Evolutionary conservation across 2,888 invertebrate species (phyloP).

Genomic region (Netelia inedita): DNA sequence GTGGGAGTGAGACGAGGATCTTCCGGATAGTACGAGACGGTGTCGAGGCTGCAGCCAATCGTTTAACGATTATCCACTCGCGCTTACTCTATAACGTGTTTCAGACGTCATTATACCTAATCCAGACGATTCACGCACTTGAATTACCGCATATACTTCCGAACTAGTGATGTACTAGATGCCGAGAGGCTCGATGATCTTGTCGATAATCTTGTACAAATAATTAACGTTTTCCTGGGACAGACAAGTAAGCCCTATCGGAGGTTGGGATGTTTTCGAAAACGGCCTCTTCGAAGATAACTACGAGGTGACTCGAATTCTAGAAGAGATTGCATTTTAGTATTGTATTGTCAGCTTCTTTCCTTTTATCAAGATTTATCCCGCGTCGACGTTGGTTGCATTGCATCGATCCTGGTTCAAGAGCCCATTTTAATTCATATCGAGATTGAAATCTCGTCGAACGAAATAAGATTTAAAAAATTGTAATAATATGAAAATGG

Average conservation of each 20-base stretch:
- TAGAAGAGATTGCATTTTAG: too few relatives aligned
- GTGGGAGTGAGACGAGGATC: slow-evolving; percentile 67
- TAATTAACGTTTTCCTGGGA: neutral
- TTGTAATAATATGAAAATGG: too few relatives aligned
- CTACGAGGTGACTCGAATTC: too few relatives aligned
- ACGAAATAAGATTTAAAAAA: too few relatives aligned
- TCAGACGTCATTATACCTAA: slow-evolving; percentile 81
- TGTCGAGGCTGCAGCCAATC: slow-evolving; percentile 81
- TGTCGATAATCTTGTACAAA: neutral
- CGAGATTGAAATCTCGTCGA: too few relatives aligned
- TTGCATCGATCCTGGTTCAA: too few relatives aligned
- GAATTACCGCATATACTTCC: slow-evolving; percentile 41
- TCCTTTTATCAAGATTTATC: too few relatives aligned
- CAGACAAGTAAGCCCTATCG: neutral
- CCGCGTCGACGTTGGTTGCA: too few relatives aligned
- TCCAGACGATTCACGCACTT: slow-evolving; percentile 71
- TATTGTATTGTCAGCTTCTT: too few relatives aligned
- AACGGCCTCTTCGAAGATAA: too few relatives aligned
- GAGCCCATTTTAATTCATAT: too few relatives aligned
- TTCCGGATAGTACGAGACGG: slow-evolving; percentile 70
- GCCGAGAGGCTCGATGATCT: neutral
- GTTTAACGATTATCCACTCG: slow-evolving; percentile 84
- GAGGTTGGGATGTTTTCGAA: neutral
- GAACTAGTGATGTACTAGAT: slow-evolving; percentile 20
- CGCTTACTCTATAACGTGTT: slow-evolving; percentile 82